phyloP scores from a whole-genome alignment of 1,140 invertebrate species.

The Drosophila varians region DNA sequence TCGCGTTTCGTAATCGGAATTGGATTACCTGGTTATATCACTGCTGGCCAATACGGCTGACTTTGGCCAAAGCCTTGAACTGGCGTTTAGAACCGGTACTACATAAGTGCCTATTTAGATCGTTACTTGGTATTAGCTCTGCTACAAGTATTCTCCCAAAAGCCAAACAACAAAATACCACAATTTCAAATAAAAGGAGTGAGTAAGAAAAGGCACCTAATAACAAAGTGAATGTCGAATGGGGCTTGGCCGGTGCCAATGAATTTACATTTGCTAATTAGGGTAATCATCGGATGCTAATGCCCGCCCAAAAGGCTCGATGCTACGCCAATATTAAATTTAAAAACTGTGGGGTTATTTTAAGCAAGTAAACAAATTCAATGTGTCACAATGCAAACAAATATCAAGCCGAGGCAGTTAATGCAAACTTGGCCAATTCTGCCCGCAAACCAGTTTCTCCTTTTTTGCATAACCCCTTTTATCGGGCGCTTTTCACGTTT shows the following conservation, averaged over 20 bases:
- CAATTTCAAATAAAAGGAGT: constrained; percentile 37
- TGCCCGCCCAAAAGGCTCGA: not conserved
- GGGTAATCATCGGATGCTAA: constrained; percentile 31
- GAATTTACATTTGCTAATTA: constrained; percentile 28
- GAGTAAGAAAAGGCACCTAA: constrained; percentile 15
- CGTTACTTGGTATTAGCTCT: constrained; percentile 42
- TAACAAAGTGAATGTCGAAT: constrained; percentile 59
- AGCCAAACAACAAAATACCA: constrained; percentile 7
- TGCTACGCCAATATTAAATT: constrained; percentile 12
- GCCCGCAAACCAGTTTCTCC: constrained; percentile 67
- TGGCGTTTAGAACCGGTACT: constrained; percentile 51
- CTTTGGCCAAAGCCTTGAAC: constrained; percentile 44
- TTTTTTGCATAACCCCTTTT: constrained; percentile 70
- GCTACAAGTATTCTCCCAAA: constrained; percentile 39
- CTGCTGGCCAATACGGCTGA: constrained; percentile 16
- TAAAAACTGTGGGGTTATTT: constrained; percentile 15
- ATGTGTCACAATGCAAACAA: constrained; percentile 52
- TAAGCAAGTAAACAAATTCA: constrained; percentile 26
- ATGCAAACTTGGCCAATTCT: constrained; percentile 73
- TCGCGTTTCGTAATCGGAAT: constrained; percentile 55
- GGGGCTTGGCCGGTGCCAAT: constrained; percentile 25
- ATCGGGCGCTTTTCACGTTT: constrained; percentile 51
- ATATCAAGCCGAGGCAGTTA: constrained; percentile 38
- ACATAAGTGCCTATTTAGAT: constrained; percentile 33
- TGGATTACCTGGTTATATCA: constrained; percentile 58